Conservation (phyloP, 2,797 vertebrate genomes). For the Garrulus glandarius region DNA sequence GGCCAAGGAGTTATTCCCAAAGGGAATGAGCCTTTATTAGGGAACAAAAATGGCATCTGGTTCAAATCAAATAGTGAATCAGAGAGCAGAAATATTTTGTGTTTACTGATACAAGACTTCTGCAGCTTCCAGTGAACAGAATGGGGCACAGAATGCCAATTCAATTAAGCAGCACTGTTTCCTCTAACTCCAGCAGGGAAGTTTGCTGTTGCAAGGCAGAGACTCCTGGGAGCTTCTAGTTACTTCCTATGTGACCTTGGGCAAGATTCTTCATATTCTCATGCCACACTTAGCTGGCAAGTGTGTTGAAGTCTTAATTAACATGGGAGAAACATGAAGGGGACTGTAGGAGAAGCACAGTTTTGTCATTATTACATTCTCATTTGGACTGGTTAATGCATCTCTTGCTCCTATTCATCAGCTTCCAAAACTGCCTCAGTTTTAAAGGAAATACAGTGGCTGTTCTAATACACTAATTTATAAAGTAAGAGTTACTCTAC, state of each 20-base stretch:
- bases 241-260: not conserved
- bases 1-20: slow-evolving; percentile 1
- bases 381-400: not conserved
- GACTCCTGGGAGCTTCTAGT: not conserved
- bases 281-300: not conserved
- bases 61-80: slow-evolving; percentile 37
- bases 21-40: not conserved
- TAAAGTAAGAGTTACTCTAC: not conserved
- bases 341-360: not conserved
- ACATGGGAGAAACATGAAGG: not conserved
- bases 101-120: not conserved
- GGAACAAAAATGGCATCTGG: slow-evolving; percentile 22
- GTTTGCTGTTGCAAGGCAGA: not conserved
- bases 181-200: not conserved
- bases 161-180: slow-evolving; percentile 33
- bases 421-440: not conserved
- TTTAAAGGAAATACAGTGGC: not conserved
- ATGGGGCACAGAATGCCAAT: not conserved
- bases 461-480: not conserved
- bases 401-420: not conserved
- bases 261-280: not conserved
- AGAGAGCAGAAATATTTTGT: not conserved
- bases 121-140: not conserved
- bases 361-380: not conserved
- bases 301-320: slow-evolving; percentile 24